These are phyloP conservation scores for Sapayoa aenigma DNA, from an alignment of 2,113 vertebrate genomes.

Conservation along the genomic window DNA sequence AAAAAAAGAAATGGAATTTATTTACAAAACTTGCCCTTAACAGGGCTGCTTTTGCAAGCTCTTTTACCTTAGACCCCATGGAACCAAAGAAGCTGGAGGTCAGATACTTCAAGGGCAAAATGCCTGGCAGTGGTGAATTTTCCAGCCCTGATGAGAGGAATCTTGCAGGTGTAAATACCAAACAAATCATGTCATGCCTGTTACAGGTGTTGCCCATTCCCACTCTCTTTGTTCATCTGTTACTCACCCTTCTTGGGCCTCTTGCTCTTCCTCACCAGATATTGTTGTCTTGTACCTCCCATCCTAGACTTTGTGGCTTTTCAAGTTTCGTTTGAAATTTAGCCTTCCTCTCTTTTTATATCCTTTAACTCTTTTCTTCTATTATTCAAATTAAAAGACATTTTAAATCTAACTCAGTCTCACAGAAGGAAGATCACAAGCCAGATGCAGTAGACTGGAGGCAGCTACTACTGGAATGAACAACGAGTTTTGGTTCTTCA, in stretches of 20 bases:
- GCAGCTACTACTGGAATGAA: neutral
- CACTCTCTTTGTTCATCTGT: neutral
- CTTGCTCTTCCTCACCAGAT: neutral
- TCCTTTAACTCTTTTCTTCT: neutral
- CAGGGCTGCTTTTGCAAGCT: neutral
- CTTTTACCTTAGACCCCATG: neutral
- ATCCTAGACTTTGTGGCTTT: neutral
- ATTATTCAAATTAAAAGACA: neutral
- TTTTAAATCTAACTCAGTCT: neutral
- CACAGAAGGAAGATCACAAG: neutral
- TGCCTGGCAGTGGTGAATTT: neutral
- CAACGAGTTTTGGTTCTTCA: neutral
- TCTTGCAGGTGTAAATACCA: neutral
- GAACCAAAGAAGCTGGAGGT: neutral
- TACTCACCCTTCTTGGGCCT: neutral
- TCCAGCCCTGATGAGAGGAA: neutral
- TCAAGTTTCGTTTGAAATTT: neutral
- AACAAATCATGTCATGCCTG: neutral
- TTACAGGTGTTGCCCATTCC: neutral
- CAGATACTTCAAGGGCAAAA: slow-evolving; percentile 15
- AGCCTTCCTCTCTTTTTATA: neutral
- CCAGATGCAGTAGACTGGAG: neutral
- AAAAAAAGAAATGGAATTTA: neutral
- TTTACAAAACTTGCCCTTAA: neutral
- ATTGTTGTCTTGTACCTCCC: neutral